Evolutionary conservation across 2,797 vertebrate genomes (phyloP).

Genomic region (Platyrinchus mystaceus): DNA sequence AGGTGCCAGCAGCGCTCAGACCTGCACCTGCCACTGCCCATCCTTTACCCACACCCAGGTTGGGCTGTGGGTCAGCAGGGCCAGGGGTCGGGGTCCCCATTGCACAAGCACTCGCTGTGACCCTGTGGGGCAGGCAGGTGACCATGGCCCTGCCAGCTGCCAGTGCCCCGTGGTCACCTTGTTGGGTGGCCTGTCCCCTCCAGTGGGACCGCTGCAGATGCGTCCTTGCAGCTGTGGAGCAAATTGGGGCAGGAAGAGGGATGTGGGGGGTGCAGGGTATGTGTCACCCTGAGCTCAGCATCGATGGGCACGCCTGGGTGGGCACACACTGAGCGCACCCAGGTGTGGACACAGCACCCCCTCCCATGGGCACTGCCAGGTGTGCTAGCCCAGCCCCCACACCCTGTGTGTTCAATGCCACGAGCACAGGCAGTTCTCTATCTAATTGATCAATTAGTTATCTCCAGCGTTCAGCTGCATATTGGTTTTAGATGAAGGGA

Average conservation of each 20-base stretch:
- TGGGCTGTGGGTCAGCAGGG: neutral
- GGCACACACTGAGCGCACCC: neutral
- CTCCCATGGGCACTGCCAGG: neutral
- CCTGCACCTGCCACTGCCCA: neutral
- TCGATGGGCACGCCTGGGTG: accelerated
- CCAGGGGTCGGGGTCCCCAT: neutral
- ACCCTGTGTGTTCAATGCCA: neutral
- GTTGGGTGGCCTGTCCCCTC: neutral
- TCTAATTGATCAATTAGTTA: constrained; percentile 66
- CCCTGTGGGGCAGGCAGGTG: neutral
- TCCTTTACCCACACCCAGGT: neutral
- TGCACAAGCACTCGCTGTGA: too few relatives aligned
- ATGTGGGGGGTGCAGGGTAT: accelerated
- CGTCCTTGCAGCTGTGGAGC: neutral
- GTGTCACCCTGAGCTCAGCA: neutral
- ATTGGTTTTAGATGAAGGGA: constrained; percentile 52
- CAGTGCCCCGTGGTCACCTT: accelerated
- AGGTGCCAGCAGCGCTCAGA: neutral
- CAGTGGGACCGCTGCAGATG: neutral
- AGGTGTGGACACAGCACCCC: neutral
- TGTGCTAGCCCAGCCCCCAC: neutral
- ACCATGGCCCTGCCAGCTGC: neutral
- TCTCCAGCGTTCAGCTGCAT: constrained; percentile 17
- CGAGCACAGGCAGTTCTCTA: neutral
- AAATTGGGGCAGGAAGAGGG: neutral